phyloP scores from a whole-genome alignment of 2,888 invertebrate species.

The Drosophila infuscata region DNA sequence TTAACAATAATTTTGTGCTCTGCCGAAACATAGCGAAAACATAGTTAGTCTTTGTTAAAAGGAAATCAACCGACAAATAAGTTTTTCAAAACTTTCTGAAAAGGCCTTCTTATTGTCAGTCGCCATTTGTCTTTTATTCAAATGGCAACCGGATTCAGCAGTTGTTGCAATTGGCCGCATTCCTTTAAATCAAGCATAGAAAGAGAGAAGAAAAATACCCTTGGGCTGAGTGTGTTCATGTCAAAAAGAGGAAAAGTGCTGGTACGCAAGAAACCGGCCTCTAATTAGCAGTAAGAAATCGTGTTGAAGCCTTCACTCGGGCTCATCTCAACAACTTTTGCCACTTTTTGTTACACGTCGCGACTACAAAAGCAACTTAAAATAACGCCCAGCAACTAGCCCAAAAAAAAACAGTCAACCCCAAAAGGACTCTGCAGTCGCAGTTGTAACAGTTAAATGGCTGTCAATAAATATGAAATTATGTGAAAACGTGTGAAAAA shows the following conservation, averaged over 20 bases:
- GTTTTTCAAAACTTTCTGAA: background rate
- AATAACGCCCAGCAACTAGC: conserved; percentile 5
- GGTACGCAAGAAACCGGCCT: conserved; percentile 15
- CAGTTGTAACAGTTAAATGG: conserved; percentile 59
- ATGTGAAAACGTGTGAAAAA: conserved; percentile 55
- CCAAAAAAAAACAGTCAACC: background rate
- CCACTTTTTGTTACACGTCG: conserved; percentile 28
- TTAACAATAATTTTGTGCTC: no score
- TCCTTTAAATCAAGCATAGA: conserved; percentile 8
- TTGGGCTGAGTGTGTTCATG: conserved; percentile 41
- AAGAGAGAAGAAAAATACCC: conserved; percentile 16
- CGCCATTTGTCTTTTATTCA: background rate
- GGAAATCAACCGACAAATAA: background rate
- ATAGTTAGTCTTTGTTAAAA: background rate
- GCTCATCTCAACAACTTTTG: conserved; percentile 22
- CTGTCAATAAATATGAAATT: conserved; percentile 68
- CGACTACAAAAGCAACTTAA: conserved; percentile 26
- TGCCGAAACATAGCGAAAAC: no score
- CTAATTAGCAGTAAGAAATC: conserved; percentile 54
- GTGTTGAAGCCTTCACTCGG: conserved; percentile 25
- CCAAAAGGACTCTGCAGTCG: conserved; percentile 10
- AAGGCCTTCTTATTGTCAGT: background rate
- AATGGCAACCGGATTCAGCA: background rate
- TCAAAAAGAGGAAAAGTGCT: conserved; percentile 33
- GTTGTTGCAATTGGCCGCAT: background rate